Conservation (phyloP, 2,113 vertebrate genomes). For the Helogale parvula region DNA sequence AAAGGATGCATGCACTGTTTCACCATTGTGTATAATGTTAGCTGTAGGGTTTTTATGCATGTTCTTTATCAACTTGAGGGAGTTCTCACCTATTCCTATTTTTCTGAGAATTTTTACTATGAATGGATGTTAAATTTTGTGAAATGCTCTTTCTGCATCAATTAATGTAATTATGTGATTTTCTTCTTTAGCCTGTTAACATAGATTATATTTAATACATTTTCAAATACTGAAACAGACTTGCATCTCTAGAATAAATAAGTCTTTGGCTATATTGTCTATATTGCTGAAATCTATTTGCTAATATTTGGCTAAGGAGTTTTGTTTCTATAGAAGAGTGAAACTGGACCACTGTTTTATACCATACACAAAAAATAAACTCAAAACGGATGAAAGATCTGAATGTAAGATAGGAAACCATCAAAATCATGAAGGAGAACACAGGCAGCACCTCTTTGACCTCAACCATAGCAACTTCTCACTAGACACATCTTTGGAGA, state of each 20-base stretch:
- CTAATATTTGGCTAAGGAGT: neutral
- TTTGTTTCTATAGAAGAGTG: too few relatives aligned
- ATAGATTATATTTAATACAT: neutral
- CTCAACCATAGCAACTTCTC: too few relatives aligned
- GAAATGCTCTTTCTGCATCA: neutral
- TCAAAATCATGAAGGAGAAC: too few relatives aligned
- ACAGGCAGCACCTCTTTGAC: too few relatives aligned
- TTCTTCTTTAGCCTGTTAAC: neutral
- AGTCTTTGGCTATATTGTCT: neutral
- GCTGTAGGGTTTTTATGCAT: neutral
- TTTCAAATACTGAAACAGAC: neutral
- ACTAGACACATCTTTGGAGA: too few relatives aligned
- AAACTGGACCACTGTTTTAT: too few relatives aligned
- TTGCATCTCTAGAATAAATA: neutral
- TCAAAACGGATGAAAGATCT: too few relatives aligned
- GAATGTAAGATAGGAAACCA: too few relatives aligned
- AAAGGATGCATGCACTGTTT: neutral
- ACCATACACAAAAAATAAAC: too few relatives aligned
- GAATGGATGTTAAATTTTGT: neutral
- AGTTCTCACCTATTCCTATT: neutral
- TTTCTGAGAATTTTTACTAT: neutral
- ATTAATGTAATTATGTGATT: neutral
- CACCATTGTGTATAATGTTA: neutral
- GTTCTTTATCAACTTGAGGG: neutral
- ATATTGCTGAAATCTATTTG: neutral